Base-by-base conservation (phyloP, 2,113 vertebrate species). In the Isurus oxyrinchus region DNA sequence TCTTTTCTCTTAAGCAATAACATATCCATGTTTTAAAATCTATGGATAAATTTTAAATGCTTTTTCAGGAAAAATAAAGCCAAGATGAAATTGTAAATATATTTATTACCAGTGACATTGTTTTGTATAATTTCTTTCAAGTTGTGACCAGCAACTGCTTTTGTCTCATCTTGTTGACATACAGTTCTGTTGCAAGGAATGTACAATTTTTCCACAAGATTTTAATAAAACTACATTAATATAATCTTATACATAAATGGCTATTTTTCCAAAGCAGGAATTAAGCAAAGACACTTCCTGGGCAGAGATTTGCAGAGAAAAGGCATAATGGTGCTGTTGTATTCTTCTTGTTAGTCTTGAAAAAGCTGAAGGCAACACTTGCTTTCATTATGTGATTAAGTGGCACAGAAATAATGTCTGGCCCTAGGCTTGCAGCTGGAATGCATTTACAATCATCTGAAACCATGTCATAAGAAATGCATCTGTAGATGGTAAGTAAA, bases 361-460 rank as follows among this genome's bases (percentile, higher is more conserved):
- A 55, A 95, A 95, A 76, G 94, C 94, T 72, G 55, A 27, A 95
- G 94, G 66, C 63, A 95, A 67, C 59, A 67, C 67, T 95, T 53
- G 67, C 35, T 95, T 76, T 35, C 66, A 72, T 95, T 95, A 72
- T 76, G 23, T 72, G 44, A 95, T 95, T 72, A 95, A 95, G 94
- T 95, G 66, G 49, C 67, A 55, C 66, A 95, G 67, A 72, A 95
- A 49, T 69, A 72, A 95, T 95, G 27, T 53, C 63, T 95, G 66
- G 94, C 94, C 94, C 25, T 3, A 16, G 63, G 63, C 63, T 55
- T 63, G 94, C 94, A 95, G 94, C 94, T 95, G 94, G 44, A 95
- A 69, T 72, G 94, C 44, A 95, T 95, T 95, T 72, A 95, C 94
- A 53, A 55, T 76, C 44, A 95, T 95, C 61, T 72, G 66, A 95